These are phyloP conservation scores for Lophius americanus DNA, from an alignment of 2,797 vertebrate genomes.

Conservation along the genomic window DNA sequence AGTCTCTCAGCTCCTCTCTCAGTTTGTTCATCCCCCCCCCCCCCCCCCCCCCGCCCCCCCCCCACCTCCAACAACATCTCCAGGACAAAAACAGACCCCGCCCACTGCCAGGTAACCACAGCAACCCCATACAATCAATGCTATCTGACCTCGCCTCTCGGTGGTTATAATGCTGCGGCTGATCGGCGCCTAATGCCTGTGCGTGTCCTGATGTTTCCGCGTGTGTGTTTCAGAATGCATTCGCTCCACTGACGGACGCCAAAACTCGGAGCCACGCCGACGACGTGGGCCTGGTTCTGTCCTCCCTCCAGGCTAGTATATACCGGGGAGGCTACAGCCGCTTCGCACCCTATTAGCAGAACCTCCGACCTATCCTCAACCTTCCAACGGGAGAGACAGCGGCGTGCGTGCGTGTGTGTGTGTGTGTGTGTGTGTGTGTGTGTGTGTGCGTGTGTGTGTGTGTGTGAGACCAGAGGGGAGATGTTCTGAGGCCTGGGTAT, in stretches of 20 bases:
- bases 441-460: conserved; percentile 45
- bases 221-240: conserved; percentile 90
- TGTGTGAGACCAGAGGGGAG: conserved; percentile 78
- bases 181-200: conserved; percentile 3
- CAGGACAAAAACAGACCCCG: no score
- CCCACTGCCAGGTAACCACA: no score
- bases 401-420: conserved; percentile 36
- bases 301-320: conserved; percentile 99
- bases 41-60: no score
- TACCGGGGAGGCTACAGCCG: conserved; percentile 99
- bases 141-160: no score
- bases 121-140: no score
- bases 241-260: conserved; percentile 97
- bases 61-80: no score
- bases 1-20: no score
- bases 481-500: conserved; percentile 94
- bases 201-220: conserved; percentile 47
- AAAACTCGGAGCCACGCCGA: conserved; percentile 98
- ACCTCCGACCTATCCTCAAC: conserved; percentile 44
- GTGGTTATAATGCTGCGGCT: no score
- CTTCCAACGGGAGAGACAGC: conserved; percentile 76
- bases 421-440: conserved; percentile 41
- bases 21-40: no score
- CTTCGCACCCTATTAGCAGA: conserved; percentile 94
- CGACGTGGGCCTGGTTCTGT: conserved; percentile 97